Base-by-base conservation (phyloP, 2,888 invertebrate genomes). In the Clusia tigrina region DNA sequence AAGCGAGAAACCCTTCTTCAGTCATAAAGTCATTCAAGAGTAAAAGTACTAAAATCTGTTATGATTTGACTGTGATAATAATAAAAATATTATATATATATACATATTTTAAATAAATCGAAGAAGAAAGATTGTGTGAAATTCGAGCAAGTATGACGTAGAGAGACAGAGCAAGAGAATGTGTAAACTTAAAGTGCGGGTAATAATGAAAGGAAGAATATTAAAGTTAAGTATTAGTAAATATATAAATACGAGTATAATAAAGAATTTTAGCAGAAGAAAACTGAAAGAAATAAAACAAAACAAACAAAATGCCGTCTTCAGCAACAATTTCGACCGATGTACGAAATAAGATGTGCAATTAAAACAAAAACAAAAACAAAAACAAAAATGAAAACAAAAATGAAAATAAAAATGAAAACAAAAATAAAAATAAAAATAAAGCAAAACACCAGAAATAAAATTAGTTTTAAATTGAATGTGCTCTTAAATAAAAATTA, bases 1-100 rank as follows among this genome's bases (percentile, higher is more conserved):
- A 17, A 42, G 32, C 42, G 42, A 23, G 18, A 54, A 25, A 54
- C n/a, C n/a, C 9, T 48, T 48, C 20, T 22, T 6, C 18, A 48
- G 48, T 77, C 74, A 78, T 76, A 68, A 74, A 73, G 73, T 76
- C 73, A 76, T 74, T 74, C 76, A 78, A 77, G 75, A 78, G 71
- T 73, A 78, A 78, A 78, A 78, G 74, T 74, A 74, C 76, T 73
- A 79, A 71, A 82, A 81, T 80, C 81, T 79, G 79, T 80, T 81
- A 82, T 82, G 81, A 82, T 82, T 82, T 83, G 82, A 82, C 81
- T 82, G 81, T 82, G 81, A 82, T 82, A 82, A 80, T 76, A 79
- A 79, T 71, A 78, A 74, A 78, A 74, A 70, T 24, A 72, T 67
- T 54, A 60, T 12, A 53, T 17, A 42, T 23, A 46, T 25, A 63